Conservation (phyloP, 2,113 vertebrate genomes). For the Rhea pennata region DNA sequence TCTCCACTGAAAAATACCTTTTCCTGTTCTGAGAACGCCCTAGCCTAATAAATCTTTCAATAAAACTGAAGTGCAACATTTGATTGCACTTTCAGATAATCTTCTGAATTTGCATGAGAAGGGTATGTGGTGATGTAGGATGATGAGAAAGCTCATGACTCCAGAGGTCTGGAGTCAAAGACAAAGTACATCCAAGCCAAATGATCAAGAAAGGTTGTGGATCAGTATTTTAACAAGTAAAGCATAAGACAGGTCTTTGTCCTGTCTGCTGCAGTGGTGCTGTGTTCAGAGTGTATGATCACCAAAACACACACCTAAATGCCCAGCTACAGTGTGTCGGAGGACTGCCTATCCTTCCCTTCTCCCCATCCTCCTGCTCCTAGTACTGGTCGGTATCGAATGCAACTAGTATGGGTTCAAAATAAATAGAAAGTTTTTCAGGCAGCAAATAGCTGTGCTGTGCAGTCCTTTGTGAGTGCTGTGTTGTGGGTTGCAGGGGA, state of each 20-base stretch:
- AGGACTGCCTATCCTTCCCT: not conserved
- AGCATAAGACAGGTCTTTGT: not conserved
- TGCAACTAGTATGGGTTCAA: not conserved
- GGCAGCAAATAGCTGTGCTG: not conserved
- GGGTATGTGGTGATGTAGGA: not conserved
- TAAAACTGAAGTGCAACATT: not conserved
- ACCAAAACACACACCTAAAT: no score
- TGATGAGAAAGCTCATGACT: not conserved
- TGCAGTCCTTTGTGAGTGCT: not conserved
- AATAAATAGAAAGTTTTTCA: not conserved
- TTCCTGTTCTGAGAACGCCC: not conserved
- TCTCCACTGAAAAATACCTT: no score
- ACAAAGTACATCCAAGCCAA: not conserved
- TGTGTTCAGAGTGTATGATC: not conserved
- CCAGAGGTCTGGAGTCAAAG: not conserved
- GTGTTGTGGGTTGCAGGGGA: not conserved
- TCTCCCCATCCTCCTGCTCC: not conserved
- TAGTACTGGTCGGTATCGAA: not conserved
- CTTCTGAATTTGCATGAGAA: not conserved
- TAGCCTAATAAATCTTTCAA: not conserved
- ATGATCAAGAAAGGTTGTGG: not conserved
- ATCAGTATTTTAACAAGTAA: not conserved
- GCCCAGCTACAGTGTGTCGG: no score
- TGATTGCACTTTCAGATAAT: not conserved
- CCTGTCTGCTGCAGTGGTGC: not conserved